Evolutionary conservation across 2,113 vertebrate species (phyloP).

Genomic region (Platysternon megacephalum): DNA sequence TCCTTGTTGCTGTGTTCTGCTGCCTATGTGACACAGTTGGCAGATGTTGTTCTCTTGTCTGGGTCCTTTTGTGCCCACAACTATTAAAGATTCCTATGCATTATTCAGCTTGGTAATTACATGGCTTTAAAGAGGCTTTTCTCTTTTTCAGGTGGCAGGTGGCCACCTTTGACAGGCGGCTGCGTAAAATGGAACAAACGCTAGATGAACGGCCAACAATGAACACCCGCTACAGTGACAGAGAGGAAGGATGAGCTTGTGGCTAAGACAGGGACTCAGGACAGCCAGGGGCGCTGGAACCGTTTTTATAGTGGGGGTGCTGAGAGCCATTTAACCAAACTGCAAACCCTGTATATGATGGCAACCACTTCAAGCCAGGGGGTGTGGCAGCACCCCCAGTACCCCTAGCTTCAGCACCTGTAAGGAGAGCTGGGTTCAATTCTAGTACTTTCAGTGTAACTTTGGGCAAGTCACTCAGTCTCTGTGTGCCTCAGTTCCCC

Average conservation of each 20-base stretch:
- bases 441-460: neutral
- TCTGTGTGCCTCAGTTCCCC: neutral
- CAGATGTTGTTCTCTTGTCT: neutral
- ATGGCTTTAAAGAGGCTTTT: neutral
- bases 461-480: neutral
- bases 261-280: fast-evolving
- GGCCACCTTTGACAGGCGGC: neutral
- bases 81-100: neutral
- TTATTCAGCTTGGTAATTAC: fast-evolving
- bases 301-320: too few relatives aligned
- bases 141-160: neutral
- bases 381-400: too few relatives aligned
- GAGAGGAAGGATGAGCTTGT: neutral
- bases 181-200: neutral
- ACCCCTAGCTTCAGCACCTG: too few relatives aligned
- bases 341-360: too few relatives aligned
- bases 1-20: fast-evolving
- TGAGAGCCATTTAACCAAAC: too few relatives aligned
- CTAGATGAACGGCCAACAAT: neutral
- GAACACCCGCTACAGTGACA: neutral
- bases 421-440: neutral
- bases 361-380: too few relatives aligned
- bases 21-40: neutral
- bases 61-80: neutral
- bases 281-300: too few relatives aligned